phyloP scores from a whole-genome alignment of 2,797 vertebrate genomes.

The Eulemur mongoz region DNA sequence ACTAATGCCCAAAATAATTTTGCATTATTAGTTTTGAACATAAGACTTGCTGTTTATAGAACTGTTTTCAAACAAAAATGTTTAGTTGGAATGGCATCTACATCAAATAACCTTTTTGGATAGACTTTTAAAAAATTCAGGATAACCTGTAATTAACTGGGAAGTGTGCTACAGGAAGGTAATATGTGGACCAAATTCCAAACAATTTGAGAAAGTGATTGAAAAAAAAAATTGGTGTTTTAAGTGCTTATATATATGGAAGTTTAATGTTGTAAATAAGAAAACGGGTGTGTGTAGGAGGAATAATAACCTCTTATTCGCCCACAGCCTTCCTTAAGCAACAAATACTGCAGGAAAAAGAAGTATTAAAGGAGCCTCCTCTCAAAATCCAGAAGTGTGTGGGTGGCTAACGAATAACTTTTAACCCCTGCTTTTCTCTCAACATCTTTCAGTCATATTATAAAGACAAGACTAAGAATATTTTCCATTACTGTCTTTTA shows the following conservation, averaged over 20 bases:
- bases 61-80: background rate
- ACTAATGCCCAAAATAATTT: background rate
- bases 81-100: background rate
- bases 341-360: slow-evolving; percentile 44
- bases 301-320: slow-evolving; percentile 68
- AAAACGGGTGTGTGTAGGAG: slow-evolving; percentile 46
- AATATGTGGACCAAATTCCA: background rate
- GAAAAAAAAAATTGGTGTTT: slow-evolving; percentile 28
- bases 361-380: slow-evolving; percentile 39
- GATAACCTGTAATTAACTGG: background rate
- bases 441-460: background rate
- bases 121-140: background rate
- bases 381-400: slow-evolving; percentile 34
- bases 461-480: background rate
- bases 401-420: slow-evolving; percentile 35
- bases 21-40: background rate
- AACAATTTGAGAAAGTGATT: slow-evolving; percentile 32
- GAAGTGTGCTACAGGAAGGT: background rate
- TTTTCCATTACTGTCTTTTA: background rate
- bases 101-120: background rate
- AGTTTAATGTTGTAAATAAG: slow-evolving; percentile 51
- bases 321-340: slow-evolving; percentile 62
- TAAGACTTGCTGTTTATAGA: background rate
- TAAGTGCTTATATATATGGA: slow-evolving; percentile 55
- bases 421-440: slow-evolving; percentile 46